Evolutionary conservation across 2,113 vertebrate genomes (phyloP).

Genomic region (Turnix velox): DNA sequence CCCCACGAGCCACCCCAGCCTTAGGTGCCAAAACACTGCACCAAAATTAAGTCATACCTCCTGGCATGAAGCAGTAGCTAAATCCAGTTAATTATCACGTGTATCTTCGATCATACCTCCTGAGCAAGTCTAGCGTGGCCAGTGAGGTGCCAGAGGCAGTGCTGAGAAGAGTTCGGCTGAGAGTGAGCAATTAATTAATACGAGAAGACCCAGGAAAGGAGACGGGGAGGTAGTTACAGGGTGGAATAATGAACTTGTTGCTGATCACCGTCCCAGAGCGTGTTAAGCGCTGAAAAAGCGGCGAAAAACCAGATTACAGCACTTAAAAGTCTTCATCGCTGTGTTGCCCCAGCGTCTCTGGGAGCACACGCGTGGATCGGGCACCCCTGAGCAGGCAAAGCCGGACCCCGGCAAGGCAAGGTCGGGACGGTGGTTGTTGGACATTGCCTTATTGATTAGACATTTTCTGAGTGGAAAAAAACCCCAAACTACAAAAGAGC

Average conservation of each 20-base stretch:
- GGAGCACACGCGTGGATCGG: background rate
- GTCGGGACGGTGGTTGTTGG: too few species aligned
- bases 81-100: background rate
- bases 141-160: background rate
- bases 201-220: background rate
- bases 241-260: background rate
- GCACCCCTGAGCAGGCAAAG: background rate
- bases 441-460: background rate
- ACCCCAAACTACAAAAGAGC: background rate
- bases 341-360: background rate
- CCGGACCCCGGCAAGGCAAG: background rate
- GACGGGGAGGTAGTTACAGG: background rate
- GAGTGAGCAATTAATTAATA: too few species aligned
- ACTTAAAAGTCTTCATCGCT: background rate
- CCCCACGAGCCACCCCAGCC: background rate
- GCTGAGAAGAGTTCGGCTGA: background rate
- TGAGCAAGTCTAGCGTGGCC: background rate
- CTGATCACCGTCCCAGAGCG: background rate
- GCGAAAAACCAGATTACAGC: accelerated
- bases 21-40: background rate
- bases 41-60: background rate
- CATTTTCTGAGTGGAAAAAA: background rate
- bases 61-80: background rate
- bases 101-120: background rate
- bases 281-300: background rate